These are phyloP conservation scores for Girardia tigrina DNA, from an alignment of 2,888 invertebrate species.

Conservation along the genomic window DNA sequence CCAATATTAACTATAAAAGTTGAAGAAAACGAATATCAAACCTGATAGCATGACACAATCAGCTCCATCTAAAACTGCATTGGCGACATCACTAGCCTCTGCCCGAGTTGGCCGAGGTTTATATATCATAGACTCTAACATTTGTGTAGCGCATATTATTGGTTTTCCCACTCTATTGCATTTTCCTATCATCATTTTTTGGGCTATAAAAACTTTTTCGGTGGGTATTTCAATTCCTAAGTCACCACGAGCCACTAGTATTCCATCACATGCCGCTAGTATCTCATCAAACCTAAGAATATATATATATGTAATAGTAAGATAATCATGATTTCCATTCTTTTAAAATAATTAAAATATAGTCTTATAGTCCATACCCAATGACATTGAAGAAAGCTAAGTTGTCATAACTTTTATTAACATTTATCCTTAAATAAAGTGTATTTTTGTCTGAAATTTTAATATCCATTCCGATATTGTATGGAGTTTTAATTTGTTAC, in stretches of 20 bases:
- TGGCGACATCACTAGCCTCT: slow-evolving; percentile 34
- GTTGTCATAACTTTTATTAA: no score
- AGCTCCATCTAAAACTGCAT: slow-evolving; percentile 35
- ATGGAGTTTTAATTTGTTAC: no score
- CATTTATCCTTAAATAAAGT: no score
- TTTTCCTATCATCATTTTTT: slow-evolving; percentile 29
- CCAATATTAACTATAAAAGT: no score
- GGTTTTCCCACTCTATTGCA: slow-evolving; percentile 31
- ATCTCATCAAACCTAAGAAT: slow-evolving; percentile 32
- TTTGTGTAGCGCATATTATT: slow-evolving; percentile 32
- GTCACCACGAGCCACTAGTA: slow-evolving; percentile 30
- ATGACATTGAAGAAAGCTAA: no score
- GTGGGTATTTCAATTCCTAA: slow-evolving; percentile 33
- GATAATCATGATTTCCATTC: no score
- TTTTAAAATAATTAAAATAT: no score
- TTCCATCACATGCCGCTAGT: slow-evolving; percentile 21
- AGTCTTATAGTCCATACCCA: no score
- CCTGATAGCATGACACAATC: slow-evolving; percentile 46
- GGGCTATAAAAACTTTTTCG: slow-evolving; percentile 35
- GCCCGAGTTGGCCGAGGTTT: slow-evolving; percentile 36
- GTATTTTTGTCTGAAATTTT: no score
- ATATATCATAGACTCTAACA: slow-evolving; percentile 36
- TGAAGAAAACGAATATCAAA: background rate
- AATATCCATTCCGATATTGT: no score
- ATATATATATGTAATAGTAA: no score